Percentiles rank a stretch among this genome's conserved stretches.
phyloP scores from a whole-genome alignment of 2,888 invertebrate species.

The Agrotis exclamationis region DNA sequence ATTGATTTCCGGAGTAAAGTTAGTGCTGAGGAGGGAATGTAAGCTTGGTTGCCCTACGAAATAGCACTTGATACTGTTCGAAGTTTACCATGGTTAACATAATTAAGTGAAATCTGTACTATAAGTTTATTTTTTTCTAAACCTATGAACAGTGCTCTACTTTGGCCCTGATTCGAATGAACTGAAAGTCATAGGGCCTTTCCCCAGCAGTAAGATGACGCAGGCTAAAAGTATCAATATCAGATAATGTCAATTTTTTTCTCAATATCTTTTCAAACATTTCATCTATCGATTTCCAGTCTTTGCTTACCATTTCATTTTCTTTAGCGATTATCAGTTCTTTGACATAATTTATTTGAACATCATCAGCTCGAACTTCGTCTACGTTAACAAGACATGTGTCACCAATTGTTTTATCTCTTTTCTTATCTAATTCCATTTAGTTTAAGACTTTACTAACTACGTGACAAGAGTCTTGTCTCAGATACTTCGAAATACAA shows the following conservation, averaged over 20 bases:
- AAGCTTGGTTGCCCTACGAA: not conserved
- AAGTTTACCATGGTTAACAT: not conserved
- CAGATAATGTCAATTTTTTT: too few species aligned
- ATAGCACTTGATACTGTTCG: not conserved
- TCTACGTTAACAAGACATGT: slow-evolving; percentile 13
- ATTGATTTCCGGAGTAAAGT: slow-evolving; percentile 42
- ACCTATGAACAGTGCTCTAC: too few species aligned
- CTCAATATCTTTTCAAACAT: too few species aligned
- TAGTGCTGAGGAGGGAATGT: not conserved
- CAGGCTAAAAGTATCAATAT: too few species aligned
- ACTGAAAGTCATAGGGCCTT: too few species aligned
- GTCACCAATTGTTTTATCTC: slow-evolving; percentile 29
- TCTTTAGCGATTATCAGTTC: not conserved
- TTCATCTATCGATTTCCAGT: not conserved
- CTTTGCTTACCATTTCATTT: not conserved
- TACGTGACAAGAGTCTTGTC: slow-evolving; percentile 31
- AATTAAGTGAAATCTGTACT: not conserved
- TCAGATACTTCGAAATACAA: slow-evolving; percentile 21
- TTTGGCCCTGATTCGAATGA: too few species aligned
- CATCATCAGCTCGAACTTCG: not conserved
- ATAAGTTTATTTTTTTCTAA: not conserved
- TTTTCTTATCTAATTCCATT: slow-evolving; percentile 39
- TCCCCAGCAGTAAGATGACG: too few species aligned
- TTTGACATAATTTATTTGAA: slow-evolving; percentile 1
- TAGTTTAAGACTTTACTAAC: slow-evolving; percentile 31